A percentile compares a stretch with the other conserved stretches of the same genome.
phyloP scores from a whole-genome alignment of 2,113 vertebrate species.

The Ceratotherium simum region DNA sequence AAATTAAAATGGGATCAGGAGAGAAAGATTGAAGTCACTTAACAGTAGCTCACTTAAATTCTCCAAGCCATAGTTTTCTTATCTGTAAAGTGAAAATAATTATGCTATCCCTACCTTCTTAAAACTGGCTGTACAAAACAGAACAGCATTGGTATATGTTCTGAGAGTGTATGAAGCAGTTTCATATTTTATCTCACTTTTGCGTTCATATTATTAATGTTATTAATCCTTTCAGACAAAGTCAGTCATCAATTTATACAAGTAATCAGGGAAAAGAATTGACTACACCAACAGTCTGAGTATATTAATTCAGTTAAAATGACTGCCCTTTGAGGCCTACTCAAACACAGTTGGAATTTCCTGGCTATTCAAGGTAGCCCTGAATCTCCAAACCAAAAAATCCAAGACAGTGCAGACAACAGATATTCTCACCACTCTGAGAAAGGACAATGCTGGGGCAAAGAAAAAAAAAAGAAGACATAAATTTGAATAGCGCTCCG shows the following conservation, averaged over 20 bases:
- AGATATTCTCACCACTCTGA: slow-evolving; percentile 15
- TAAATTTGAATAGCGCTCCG: neutral
- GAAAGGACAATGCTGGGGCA: neutral
- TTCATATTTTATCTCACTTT: neutral
- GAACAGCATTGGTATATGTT: neutral
- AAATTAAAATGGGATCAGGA: neutral
- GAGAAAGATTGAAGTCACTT: neutral
- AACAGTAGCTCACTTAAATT: neutral
- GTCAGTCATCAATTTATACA: neutral
- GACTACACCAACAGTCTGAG: neutral
- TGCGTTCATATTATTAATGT: neutral
- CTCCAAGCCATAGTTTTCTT: neutral
- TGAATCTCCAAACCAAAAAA: neutral
- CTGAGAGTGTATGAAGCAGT: neutral
- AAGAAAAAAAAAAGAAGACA: neutral
- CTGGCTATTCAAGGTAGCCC: neutral
- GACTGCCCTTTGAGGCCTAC: neutral
- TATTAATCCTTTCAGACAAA: slow-evolving; percentile 31
- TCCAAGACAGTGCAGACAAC: neutral
- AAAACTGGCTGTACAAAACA: neutral
- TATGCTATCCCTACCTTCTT: neutral
- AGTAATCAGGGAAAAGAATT: neutral
- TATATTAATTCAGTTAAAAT: slow-evolving; percentile 17
- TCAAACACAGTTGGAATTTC: neutral
- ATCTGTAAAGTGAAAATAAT: neutral